Base-by-base conservation (phyloP, 2,113 vertebrate genomes). In the Solea senegalensis region DNA sequence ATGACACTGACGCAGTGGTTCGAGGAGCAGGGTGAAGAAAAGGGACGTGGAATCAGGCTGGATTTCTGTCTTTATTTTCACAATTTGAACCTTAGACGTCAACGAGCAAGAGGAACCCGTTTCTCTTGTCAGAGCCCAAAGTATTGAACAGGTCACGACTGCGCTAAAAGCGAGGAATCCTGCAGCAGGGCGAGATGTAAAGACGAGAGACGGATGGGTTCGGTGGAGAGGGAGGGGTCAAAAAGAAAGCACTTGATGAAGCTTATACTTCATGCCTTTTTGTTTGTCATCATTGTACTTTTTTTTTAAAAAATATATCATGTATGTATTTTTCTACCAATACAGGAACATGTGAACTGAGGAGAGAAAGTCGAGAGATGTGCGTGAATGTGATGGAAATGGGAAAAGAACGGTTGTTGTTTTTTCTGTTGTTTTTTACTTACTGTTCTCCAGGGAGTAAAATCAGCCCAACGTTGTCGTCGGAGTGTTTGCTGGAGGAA, bases 321-420 rank as follows among this genome's bases (percentile, higher is more conserved):
- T 89, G 89, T 91, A 87, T 89, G 89, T 92, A 93, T 94, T 94
- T 94, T 94, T 94, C 82, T 93, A 93, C 87, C 88, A 87, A 90
- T 78, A 82, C 81, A 80, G 69, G 66, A 83, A 76, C 44, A 69
- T 80, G 81, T 88, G 84, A 84, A 54, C 66, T 69, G 82, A 79
- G 39, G 74, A 79, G 66, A 69, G 80, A 74, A 75, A 78, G 77
- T 46, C 51, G 59, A 64, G 48, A 57, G 78, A 73, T 21, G 63
- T 74, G 87, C 69, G 84, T 85, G 88, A 91, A 85, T 85, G 88
- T 87, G 76, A 84, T 74, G 63, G 76, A 65, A 83, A 84, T 54
- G 64, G 78, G 82, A 66, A 49, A 64, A 59, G 11, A 10, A 66
- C 56, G 48, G 59, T 58, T 39, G 6, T 55, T 72, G 56, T 64